Percentiles rank a stretch among this genome's conserved stretches.
Evolutionary conservation across 1,140 invertebrate species (phyloP).

Genomic region (Calycopis cecrops): DNA sequence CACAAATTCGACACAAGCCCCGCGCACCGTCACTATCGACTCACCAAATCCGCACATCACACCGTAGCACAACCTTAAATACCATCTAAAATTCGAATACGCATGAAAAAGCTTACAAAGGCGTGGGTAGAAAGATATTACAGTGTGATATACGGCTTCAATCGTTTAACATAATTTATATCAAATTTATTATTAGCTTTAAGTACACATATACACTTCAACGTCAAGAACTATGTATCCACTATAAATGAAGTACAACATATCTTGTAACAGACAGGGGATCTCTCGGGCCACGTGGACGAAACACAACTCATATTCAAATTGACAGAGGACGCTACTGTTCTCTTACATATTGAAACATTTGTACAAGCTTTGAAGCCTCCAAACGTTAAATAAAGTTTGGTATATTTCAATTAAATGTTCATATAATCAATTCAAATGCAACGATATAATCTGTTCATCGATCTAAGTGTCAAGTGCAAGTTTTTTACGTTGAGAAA

Average conservation of each 20-base stretch:
- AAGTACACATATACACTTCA: conserved; percentile 69
- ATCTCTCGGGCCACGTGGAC: conserved; percentile 42
- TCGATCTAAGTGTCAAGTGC: no score
- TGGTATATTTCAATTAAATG: no score
- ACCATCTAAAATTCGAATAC: no score
- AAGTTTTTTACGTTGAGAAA: no score
- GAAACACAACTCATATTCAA: conserved; percentile 18
- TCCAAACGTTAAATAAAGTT: not conserved
- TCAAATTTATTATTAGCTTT: conserved; percentile 59
- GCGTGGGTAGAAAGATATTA: conserved; percentile 3
- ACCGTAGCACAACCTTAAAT: conserved; percentile 7
- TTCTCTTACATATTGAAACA: not conserved
- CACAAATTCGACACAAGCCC: conserved; percentile 23
- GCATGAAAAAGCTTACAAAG: not conserved
- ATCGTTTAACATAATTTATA: conserved; percentile 49
- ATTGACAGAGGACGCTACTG: conserved; percentile 21
- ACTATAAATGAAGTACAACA: conserved; percentile 58
- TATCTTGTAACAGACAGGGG: conserved; percentile 52
- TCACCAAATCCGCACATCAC: conserved; percentile 24
- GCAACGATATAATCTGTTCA: no score
- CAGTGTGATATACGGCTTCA: conserved; percentile 23
- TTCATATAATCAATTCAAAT: no score
- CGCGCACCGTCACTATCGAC: conserved; percentile 59
- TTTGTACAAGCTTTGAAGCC: not conserved
- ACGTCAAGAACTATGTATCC: conserved; percentile 54